Evolutionary conservation across 2,888 invertebrate species (phyloP).

Genomic region (Cerastis leucographa): DNA sequence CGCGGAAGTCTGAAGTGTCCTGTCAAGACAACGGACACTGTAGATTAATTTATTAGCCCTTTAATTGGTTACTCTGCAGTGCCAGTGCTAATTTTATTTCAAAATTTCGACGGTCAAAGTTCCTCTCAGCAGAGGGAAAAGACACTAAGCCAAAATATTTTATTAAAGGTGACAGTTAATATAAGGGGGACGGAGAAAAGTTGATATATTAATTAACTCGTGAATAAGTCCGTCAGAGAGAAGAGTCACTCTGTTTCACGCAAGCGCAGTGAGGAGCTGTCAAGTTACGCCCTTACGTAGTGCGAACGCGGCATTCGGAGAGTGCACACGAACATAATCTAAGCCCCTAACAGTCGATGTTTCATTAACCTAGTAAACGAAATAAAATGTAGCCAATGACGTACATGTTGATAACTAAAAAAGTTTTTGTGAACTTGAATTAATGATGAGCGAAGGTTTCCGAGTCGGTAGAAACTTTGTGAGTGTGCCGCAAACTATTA

Average conservation of each 20-base stretch:
- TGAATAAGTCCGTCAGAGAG: conserved; percentile 87
- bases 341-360: conserved; percentile 69
- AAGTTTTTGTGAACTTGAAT: conserved; percentile 78
- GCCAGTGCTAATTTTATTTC: conserved; percentile 61
- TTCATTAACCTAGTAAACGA: conserved; percentile 76
- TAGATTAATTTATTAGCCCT: conserved; percentile 76
- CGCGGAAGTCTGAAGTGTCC: conserved; percentile 69
- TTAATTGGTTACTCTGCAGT: conserved; percentile 70
- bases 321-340: conserved; percentile 74
- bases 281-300: conserved; percentile 87
- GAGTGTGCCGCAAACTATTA: conserved; percentile 61
- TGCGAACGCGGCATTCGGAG: conserved; percentile 79
- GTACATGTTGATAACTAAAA: conserved; percentile 75
- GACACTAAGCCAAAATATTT: conserved; percentile 81
- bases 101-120: conserved; percentile 56
- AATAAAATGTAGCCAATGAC: conserved; percentile 71
- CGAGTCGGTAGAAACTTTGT: conserved; percentile 56
- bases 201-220: conserved; percentile 90
- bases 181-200: conserved; percentile 85
- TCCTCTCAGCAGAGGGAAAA: conserved; percentile 59
- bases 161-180: conserved; percentile 87
- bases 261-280: conserved; percentile 83
- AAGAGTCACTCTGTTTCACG: conserved; percentile 88
- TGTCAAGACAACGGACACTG: conserved; percentile 69
- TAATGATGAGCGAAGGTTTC: conserved; percentile 68